These are phyloP conservation scores for Chlorodrepanis virens DNA, from an alignment of 2,113 vertebrate species.

Conservation along the genomic window DNA sequence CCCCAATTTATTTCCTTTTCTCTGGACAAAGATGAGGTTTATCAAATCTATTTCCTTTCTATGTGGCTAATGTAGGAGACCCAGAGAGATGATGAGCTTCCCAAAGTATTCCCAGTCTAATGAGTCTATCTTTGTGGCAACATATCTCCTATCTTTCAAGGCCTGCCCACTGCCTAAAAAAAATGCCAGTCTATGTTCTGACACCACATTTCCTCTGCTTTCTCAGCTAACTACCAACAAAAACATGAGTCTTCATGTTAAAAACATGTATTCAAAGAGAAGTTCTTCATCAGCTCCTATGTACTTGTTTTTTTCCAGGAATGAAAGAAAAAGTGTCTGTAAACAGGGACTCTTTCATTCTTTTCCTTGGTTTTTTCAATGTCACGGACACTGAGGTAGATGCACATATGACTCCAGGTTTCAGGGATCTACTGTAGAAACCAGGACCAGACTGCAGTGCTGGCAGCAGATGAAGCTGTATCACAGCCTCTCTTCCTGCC, in stretches of 20 bases:
- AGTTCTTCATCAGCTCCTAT: not conserved
- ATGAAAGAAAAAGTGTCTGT: not conserved
- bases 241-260: not conserved
- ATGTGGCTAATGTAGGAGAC: not conserved
- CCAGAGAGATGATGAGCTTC: not conserved
- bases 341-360: not conserved
- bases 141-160: not conserved
- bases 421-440: not conserved
- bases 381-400: not conserved
- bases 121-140: not conserved
- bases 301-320: not conserved
- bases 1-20: not conserved
- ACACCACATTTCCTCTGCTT: not conserved
- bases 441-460: not conserved
- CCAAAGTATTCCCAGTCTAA: not conserved
- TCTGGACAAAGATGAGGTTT: not conserved
- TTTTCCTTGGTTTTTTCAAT: not conserved
- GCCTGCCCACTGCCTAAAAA: not conserved
- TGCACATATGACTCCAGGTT: not conserved
- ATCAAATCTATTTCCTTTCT: not conserved
- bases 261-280: not conserved
- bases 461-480: not conserved
- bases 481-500: not conserved
- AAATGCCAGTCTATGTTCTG: not conserved
- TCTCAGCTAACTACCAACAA: not conserved